Evolutionary conservation across 2,113 vertebrate genomes (phyloP).

Genomic region (Hippopotamus amphibius): DNA sequence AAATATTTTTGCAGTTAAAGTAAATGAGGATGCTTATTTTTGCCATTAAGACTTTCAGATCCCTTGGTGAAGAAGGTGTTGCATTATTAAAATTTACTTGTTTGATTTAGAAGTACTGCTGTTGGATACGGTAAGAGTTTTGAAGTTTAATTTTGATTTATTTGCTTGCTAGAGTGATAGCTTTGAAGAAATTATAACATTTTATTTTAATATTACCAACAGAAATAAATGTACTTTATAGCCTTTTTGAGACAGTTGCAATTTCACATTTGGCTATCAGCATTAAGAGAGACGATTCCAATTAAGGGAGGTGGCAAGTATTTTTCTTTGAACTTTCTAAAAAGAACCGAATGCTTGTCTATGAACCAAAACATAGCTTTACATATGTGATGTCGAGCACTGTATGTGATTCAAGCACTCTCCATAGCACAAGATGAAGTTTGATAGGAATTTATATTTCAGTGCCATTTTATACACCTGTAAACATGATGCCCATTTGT

Average conservation of each 20-base stretch:
- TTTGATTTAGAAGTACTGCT: constrained; percentile 67
- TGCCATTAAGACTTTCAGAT: constrained; percentile 39
- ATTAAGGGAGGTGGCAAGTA: constrained; percentile 44
- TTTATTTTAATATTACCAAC: constrained; percentile 56
- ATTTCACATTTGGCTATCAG: constrained; percentile 61
- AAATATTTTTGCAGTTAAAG: constrained; percentile 51
- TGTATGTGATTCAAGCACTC: neutral
- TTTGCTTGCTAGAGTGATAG: constrained; percentile 39
- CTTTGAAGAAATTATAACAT: constrained; percentile 51
- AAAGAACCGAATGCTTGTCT: neutral
- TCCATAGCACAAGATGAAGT: neutral
- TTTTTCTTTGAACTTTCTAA: constrained; percentile 69
- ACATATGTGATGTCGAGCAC: neutral
- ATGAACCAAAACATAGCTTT: neutral
- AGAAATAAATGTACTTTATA: constrained; percentile 30
- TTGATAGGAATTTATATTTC: neutral
- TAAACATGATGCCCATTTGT: neutral
- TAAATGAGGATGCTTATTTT: constrained; percentile 46
- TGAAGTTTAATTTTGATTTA: constrained; percentile 68
- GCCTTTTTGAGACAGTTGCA: constrained; percentile 54
- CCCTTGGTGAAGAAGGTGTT: neutral
- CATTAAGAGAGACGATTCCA: constrained; percentile 58
- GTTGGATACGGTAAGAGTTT: constrained; percentile 45
- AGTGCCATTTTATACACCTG: neutral
- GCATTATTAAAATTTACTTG: constrained; percentile 58